These are phyloP conservation scores for Ophiothrix spiculata DNA, from an alignment of 35 echinoderm and acorn worm species.

Conservation along the genomic window DNA sequence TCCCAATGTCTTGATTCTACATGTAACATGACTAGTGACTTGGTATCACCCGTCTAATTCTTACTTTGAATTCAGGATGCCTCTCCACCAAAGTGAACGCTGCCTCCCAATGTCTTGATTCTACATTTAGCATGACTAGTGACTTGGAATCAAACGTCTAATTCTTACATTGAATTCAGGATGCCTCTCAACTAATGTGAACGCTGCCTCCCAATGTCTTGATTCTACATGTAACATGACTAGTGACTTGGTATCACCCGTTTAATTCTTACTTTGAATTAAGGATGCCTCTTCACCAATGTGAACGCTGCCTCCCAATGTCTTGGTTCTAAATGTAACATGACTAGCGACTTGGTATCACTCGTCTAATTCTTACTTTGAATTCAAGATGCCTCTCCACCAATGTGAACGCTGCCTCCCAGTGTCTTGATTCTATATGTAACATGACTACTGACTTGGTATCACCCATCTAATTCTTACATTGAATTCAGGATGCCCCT, in stretches of 20 bases:
- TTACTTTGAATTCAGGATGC: no score
- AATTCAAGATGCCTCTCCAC: no score
- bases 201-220: conserved; percentile 94
- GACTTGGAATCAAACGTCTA: no score
- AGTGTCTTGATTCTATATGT: no score
- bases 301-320: conserved; percentile 95
- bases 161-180: conserved; percentile 92
- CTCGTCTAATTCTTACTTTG: no score
- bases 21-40: conserved; percentile 72
- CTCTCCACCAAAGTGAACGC: no score
- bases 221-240: conserved; percentile 90
- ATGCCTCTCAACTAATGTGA: conserved; percentile 89
- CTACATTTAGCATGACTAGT: no score
- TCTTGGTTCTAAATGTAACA: conserved; percentile 91
- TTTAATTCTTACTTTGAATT: conserved; percentile 92
- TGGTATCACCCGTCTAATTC: conserved; percentile 96
- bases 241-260: conserved; percentile 81
- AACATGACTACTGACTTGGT: no score
- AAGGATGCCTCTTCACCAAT: conserved; percentile 86
- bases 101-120: no score
- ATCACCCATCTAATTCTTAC: no score
- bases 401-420: conserved; percentile 82
- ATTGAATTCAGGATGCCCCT: conserved; percentile 89
- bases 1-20: conserved; percentile 98
- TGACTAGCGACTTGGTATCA: conserved; percentile 63